Evolutionary conservation across 2,797 vertebrate species (phyloP).

Genomic region (Phoebastria nigripes): DNA sequence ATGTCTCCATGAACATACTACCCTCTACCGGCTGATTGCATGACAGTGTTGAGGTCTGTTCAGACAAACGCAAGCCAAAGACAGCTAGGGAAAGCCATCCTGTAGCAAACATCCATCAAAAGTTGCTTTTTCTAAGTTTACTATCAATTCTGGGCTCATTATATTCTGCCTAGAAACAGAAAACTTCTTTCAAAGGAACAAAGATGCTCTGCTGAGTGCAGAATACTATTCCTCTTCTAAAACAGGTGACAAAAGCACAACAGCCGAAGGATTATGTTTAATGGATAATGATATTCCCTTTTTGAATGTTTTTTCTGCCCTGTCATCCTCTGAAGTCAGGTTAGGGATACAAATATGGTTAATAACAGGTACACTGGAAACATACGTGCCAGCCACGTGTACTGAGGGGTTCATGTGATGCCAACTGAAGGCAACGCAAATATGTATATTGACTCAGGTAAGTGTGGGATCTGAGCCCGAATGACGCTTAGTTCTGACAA

Average conservation of each 20-base stretch:
- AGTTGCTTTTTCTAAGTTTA: neutral
- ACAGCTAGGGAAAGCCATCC: neutral
- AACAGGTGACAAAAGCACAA: neutral
- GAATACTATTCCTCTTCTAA: neutral
- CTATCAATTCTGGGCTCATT: neutral
- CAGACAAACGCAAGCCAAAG: neutral
- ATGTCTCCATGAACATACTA: neutral
- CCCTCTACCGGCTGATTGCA: neutral
- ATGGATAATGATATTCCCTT: neutral
- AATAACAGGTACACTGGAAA: neutral
- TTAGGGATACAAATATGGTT: neutral
- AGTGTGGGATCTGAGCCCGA: neutral
- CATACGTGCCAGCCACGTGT: fast-evolving
- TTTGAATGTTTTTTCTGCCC: neutral
- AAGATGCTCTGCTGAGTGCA: neutral
- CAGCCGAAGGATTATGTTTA: neutral
- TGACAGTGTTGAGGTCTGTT: neutral
- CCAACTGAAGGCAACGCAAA: neutral
- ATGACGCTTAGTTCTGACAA: neutral
- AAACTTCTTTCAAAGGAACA: neutral
- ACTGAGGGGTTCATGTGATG: fast-evolving
- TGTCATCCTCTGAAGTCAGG: neutral
- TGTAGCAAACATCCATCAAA: neutral
- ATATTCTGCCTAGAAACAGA: neutral
- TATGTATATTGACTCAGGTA: neutral